phyloP scores from a whole-genome alignment of 2,888 invertebrate genomes.

The Polymixis lichenea region DNA sequence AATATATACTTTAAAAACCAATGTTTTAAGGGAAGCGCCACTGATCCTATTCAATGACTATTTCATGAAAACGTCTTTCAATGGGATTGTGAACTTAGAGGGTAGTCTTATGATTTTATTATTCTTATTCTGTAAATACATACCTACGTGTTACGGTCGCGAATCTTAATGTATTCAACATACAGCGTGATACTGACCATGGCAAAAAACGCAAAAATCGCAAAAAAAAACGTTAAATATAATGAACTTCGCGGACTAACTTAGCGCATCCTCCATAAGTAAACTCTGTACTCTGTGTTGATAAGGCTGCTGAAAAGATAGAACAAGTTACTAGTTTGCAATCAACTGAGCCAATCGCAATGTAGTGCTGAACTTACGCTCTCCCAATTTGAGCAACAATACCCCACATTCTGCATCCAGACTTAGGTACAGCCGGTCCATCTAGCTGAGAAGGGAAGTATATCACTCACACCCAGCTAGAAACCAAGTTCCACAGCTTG shows the following conservation, averaged over 20 bases:
- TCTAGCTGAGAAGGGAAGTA: not conserved
- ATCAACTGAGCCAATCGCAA: not conserved
- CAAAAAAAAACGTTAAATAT: no score
- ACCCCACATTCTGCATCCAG: not conserved
- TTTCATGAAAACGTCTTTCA: no score
- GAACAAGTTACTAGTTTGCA: not conserved
- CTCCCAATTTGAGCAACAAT: not conserved
- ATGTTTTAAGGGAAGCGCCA: not conserved
- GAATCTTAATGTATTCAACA: no score
- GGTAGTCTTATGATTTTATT: no score
- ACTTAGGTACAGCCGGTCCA: not conserved
- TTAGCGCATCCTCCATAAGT: no score
- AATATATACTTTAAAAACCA: constrained; percentile 5
- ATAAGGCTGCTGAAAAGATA: not conserved
- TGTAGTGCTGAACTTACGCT: not conserved
- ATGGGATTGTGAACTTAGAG: no score
- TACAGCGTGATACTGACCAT: no score
- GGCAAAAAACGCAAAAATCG: no score
- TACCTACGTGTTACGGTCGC: no score
- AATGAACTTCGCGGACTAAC: no score
- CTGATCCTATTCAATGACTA: no score
- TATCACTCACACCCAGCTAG: not conserved
- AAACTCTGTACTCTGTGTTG: not conserved
- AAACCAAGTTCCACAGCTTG: not conserved
- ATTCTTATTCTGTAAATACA: no score